Evolutionary conservation across 2,113 vertebrate species (phyloP).

Genomic region (Fulmarus glacialis): DNA sequence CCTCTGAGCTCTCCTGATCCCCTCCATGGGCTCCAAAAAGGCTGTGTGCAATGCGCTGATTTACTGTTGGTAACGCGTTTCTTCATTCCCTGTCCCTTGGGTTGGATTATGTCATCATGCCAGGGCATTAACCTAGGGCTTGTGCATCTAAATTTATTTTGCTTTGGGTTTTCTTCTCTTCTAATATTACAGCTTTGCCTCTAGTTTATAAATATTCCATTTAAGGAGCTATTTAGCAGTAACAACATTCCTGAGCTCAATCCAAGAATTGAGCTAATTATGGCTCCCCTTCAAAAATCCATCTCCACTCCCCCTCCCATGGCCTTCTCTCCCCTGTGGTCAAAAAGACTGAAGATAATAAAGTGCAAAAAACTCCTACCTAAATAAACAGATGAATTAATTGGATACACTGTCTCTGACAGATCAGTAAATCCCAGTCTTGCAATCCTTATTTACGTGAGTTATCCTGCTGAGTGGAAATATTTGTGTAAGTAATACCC

Average conservation of each 20-base stretch:
- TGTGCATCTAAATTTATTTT: constrained; percentile 32
- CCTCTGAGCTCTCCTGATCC: background rate
- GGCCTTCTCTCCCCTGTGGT: background rate
- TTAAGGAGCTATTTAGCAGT: constrained; percentile 67
- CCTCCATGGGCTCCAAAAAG: background rate
- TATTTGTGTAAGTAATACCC: background rate
- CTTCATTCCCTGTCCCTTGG: background rate
- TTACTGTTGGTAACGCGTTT: background rate
- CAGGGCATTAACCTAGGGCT: constrained; percentile 20
- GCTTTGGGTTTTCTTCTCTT: constrained; percentile 24
- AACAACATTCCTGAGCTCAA: constrained; percentile 59
- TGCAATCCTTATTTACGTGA: constrained; percentile 17
- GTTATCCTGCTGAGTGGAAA: constrained; percentile 29
- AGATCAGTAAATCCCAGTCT: constrained; percentile 32
- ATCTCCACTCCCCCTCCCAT: background rate
- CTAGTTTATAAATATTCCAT: constrained; percentile 63
- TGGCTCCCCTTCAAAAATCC: constrained; percentile 61
- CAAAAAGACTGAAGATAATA: constrained; percentile 3
- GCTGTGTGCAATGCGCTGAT: background rate
- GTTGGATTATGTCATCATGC: constrained; percentile 28
- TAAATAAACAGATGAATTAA: constrained; percentile 56
- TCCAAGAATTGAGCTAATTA: constrained; percentile 62
- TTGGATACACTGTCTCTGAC: background rate
- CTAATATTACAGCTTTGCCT: constrained; percentile 36
- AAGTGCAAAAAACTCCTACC: constrained; percentile 28